phyloP scores from a whole-genome alignment of 2,797 vertebrate species.

The Agapornis canus region DNA sequence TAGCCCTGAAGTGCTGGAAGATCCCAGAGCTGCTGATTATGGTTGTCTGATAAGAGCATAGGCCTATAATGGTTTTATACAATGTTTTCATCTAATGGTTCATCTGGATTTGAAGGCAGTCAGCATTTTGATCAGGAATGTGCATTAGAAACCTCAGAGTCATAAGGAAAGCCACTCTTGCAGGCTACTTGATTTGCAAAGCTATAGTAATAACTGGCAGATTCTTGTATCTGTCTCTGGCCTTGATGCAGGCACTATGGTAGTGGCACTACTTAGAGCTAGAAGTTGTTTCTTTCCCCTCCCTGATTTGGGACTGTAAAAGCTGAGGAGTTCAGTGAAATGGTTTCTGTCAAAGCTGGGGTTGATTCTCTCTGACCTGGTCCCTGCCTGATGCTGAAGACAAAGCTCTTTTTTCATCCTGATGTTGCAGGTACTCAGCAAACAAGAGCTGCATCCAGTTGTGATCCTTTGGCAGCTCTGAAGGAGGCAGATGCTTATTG shows the following conservation, averaged over 20 bases:
- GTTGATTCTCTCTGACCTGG: background rate
- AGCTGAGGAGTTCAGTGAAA: background rate
- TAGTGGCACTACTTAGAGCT: background rate
- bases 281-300: background rate
- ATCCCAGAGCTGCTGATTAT: conserved; percentile 23
- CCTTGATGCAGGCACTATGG: background rate
- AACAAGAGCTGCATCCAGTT: background rate
- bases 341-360: background rate
- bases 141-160: background rate
- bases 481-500: background rate
- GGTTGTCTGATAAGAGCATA: background rate
- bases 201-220: fast-evolving
- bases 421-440: background rate
- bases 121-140: background rate
- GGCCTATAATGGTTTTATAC: background rate
- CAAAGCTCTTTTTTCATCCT: background rate
- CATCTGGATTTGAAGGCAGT: background rate
- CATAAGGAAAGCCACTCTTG: background rate
- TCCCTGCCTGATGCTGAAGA: background rate
- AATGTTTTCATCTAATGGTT: background rate
- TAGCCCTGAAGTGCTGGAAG: conserved; percentile 24
- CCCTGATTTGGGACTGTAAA: background rate
- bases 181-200: background rate
- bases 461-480: background rate
- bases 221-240: background rate